Percentiles rank a stretch among this genome's conserved stretches.
These are phyloP conservation scores for Atherix ibis DNA, from an alignment of 2,888 invertebrate genomes.

Conservation along the genomic window DNA sequence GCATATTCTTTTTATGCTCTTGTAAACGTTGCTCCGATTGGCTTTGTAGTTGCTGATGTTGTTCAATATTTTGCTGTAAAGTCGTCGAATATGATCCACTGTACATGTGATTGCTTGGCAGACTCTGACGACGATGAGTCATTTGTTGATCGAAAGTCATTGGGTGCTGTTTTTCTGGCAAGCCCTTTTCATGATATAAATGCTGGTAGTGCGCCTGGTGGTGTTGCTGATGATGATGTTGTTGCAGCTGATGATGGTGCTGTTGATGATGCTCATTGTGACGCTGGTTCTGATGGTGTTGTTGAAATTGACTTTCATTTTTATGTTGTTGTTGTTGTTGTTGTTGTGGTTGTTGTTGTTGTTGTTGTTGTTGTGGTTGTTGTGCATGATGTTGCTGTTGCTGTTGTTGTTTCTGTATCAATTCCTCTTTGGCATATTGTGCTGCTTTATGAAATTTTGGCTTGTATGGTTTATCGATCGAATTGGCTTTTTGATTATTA, in stretches of 20 bases:
- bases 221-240: background rate
- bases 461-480: conserved; percentile 47
- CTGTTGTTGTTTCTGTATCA: conserved; percentile 5
- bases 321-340: conserved; percentile 1
- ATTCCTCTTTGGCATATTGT: conserved; percentile 37
- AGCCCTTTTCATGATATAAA: too few relatives aligned
- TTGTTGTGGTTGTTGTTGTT: conserved; percentile 5
- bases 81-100: too few relatives aligned
- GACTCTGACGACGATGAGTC: too few relatives aligned
- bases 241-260: conserved; percentile 3
- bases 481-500: conserved; percentile 23
- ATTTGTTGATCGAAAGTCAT: too few relatives aligned
- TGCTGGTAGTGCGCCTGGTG: too few relatives aligned
- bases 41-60: too few relatives aligned
- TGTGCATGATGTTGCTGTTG: conserved; percentile 14
- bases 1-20: too few relatives aligned
- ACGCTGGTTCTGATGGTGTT: background rate
- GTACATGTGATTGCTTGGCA: too few relatives aligned
- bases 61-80: too few relatives aligned
- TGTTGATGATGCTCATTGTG: background rate
- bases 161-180: too few relatives aligned
- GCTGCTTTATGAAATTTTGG: conserved; percentile 59
- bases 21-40: too few relatives aligned
- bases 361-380: conserved; percentile 10
- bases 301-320: background rate